phyloP scores from a whole-genome alignment of 1,140 invertebrate genomes.

The Platyscapa corneri region DNA sequence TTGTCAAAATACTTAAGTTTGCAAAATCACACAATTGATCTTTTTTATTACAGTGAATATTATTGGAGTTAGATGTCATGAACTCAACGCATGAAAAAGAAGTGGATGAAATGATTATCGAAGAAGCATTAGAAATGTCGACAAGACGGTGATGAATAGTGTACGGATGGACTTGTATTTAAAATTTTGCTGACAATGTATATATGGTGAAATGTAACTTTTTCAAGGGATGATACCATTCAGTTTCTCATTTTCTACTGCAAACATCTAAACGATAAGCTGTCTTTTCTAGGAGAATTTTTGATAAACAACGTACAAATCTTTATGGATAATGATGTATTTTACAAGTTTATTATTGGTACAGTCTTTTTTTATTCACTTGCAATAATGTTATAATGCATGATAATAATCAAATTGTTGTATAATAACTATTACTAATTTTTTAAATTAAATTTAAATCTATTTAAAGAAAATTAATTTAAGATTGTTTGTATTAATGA shows the following conservation, averaged over 20 bases:
- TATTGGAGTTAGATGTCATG: neutral
- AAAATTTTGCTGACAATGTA: slow-evolving; percentile 2
- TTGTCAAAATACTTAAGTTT: neutral
- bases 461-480: no score
- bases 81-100: neutral
- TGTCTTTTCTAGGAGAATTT: slow-evolving; percentile 5
- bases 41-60: slow-evolving; percentile 21
- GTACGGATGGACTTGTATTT: neutral
- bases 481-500: no score
- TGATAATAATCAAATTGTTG: no score
- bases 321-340: slow-evolving; percentile 1
- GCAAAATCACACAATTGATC: neutral
- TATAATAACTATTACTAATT: no score
- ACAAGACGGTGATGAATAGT: slow-evolving; percentile 30
- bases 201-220: slow-evolving; percentile 8
- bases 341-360: slow-evolving; percentile 23
- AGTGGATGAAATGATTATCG: slow-evolving; percentile 12
- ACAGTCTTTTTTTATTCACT: neutral
- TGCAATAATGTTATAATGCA: neutral
- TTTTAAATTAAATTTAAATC: no score
- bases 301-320: slow-evolving; percentile 21
- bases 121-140: neutral
- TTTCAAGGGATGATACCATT: slow-evolving; percentile 29
- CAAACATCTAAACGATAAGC: neutral
- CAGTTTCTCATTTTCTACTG: slow-evolving; percentile 1